Conservation (phyloP, 1,140 invertebrate genomes). For the Tenebrio molitor region DNA sequence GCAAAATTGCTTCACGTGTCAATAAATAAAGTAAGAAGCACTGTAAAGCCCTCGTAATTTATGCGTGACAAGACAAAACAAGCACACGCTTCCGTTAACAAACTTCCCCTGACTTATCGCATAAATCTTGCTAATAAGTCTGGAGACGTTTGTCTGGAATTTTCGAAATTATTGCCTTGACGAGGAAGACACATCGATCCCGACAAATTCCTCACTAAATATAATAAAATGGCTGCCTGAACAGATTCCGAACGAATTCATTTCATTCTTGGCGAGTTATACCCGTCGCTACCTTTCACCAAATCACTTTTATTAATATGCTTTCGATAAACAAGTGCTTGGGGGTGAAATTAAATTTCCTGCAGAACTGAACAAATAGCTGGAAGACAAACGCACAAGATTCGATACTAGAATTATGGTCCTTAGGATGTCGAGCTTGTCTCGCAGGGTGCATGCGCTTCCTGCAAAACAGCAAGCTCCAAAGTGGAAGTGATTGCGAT, state of each 20-base stretch:
- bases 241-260: neutral
- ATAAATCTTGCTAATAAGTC: slow-evolving; percentile 35
- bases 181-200: slow-evolving; percentile 11
- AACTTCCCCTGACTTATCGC: slow-evolving; percentile 28
- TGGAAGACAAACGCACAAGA: too few relatives aligned
- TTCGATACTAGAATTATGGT: too few relatives aligned
- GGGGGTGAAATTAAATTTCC: too few relatives aligned
- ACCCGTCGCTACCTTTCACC: neutral
- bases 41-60: slow-evolving; percentile 24
- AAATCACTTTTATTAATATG: slow-evolving; percentile 6
- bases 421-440: too few relatives aligned
- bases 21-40: slow-evolving; percentile 35
- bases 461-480: too few relatives aligned
- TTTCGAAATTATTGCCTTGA: slow-evolving; percentile 22
- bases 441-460: too few relatives aligned
- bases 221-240: slow-evolving; percentile 13
- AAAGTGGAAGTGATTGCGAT: too few relatives aligned
- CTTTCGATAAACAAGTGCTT: neutral
- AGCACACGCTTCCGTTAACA: slow-evolving; percentile 18
- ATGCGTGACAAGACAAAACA: slow-evolving; percentile 32
- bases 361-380: too few relatives aligned
- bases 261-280: neutral
- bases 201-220: neutral
- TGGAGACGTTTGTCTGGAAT: slow-evolving; percentile 9
- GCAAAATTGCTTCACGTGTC: slow-evolving; percentile 7